Evolutionary conservation across 2,888 invertebrate species (phyloP), one percentile per base, ranked within the genome.

Genomic region (Cyrtodaria siliqua): DNA sequence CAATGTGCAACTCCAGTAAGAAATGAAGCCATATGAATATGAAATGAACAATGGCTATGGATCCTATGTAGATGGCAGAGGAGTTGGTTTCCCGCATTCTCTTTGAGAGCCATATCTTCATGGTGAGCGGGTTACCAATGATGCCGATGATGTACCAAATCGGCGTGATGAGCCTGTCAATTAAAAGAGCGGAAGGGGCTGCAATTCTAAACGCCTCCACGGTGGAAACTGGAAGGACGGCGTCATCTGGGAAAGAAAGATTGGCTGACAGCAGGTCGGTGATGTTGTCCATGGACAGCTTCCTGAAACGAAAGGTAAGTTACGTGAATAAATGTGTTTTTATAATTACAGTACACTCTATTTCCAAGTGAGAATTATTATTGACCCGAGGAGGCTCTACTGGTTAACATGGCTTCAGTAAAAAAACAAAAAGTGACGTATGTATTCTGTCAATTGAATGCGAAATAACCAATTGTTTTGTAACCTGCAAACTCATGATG

Each of bases 31-130:
- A 73, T 8, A 92, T 86, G 59, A 92, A 90, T 1, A 90, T 63
- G 29, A 89, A 85, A 77, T 92, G 91, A 1, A 89, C 89, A 16
- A 92, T 85, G 20, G 92, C 89, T 44, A 93, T 83, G 0, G 89
- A 86, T 6, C 92, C 91, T 6, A 92, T 83, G 79, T 92, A 93
- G 29, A 92, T 87, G 14, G 92, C 93, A 0, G 92, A 92, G 0
- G 92, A 92, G 75, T 92, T 92, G 62, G 91, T 90, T 16, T 83
- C 83, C 1, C 92, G 68, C 80, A 91, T 91, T 23, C 88, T 80
- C 3, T 83, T 72, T 42, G 88, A 87, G 24, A 92, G 80, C 93
- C 93, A 93, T 61, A 93, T 87, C 67, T 86, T 84, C 56, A 91
- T 89, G 4, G 91, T 88, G 9, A 92, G 76, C 2, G 90, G 87